Conservation (phyloP, 2,888 invertebrate genomes). For the Campopleginae sp. region DNA sequence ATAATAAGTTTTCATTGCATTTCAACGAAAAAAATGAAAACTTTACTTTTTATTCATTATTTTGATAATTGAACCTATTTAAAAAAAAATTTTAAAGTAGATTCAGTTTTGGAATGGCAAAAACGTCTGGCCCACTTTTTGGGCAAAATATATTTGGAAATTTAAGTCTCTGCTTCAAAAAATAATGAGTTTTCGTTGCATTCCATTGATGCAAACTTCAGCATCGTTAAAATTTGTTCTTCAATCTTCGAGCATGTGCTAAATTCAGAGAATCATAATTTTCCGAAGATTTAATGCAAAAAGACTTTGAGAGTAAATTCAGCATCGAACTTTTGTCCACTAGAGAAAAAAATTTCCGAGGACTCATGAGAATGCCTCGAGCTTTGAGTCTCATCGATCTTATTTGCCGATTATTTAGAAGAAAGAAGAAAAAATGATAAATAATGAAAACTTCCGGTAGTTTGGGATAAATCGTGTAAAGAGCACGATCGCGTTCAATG, state of each 20-base stretch:
- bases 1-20: no score
- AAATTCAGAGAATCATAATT: background rate
- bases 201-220: no score
- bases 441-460: slow-evolving; percentile 37
- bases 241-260: background rate
- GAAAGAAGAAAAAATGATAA: background rate
- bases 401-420: background rate
- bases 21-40: no score
- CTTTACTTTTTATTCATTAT: no score
- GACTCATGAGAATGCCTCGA: background rate
- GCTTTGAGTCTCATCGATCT: background rate
- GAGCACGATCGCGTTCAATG: slow-evolving; percentile 58
- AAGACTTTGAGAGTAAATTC: background rate
- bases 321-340: background rate
- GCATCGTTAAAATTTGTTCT: background rate
- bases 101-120: no score
- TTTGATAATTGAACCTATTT: no score
- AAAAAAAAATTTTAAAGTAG: no score
- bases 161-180: no score
- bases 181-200: no score
- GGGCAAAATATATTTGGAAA: no score
- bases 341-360: background rate
- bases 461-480: background rate
- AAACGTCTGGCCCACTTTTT: no score
- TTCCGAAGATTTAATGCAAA: background rate